Evolutionary conservation across 2,113 vertebrate species (phyloP), one percentile per base, ranked within the genome.

Genomic region (Dipodomys spectabilis): DNA sequence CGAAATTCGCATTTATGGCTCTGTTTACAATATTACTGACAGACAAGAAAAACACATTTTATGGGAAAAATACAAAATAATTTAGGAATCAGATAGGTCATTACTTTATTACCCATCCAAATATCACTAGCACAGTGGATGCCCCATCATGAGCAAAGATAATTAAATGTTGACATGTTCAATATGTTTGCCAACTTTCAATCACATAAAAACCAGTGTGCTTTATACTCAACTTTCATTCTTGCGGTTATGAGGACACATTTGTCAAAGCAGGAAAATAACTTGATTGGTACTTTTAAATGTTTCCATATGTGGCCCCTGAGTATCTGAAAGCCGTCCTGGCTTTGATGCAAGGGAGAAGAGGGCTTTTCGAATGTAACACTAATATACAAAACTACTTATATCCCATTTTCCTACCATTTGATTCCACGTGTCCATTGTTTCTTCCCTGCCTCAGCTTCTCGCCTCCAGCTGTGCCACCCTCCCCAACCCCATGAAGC

Each of bases 1-100:
- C 90, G 30, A 91, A 96, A 91, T 90, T 85, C 44, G 60, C 32
- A 20, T 49, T 90, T 84, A 62, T 62, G 93, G 73, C n/a, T 64
- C n/a, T 81, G 60, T 71, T 85, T 78, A 49, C 73, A 11, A 68
- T 72, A 94, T 78, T 62, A 30, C 53, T 90, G 53, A 95, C 92
- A 81, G 28, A 83, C 27, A 64, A 92, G 44, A 75, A 82, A 84
- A 84, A 25, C 57, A 22, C 6, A 44, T 60, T 30, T 82, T 77
- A 83, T 67, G n/a, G 45, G 53, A 57, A 82, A 75, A 67, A 30
- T 78, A 79, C 25, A 2, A 71, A 74, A 75, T 68, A 78, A 77
- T 81, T 84, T 77, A 27, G 85, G 69, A 92, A 62, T 75, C 25
- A 44, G 18, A 49, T 11, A 75, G 25, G 18, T 82, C 57, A 57